A percentile compares a stretch with the other conserved stretches of the same genome.
Conservation (phyloP, 2,797 vertebrate species). For the Steatocranus sp. region DNA sequence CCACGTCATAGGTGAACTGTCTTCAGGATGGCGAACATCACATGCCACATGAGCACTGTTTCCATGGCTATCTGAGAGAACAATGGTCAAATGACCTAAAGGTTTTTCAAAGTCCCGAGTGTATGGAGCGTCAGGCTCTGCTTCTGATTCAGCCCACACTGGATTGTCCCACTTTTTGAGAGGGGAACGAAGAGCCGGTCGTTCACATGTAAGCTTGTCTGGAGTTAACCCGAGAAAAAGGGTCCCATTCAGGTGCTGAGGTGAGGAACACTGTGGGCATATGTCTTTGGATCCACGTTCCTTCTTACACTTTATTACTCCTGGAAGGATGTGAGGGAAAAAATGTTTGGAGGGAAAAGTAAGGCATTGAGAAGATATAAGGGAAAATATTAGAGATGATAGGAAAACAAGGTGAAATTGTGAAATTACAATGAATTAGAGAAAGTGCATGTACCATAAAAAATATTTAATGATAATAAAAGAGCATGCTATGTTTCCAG, state of each 20-base stretch:
- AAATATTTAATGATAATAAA: not conserved
- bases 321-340: conserved; percentile 38
- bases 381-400: not conserved
- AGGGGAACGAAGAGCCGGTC: conserved; percentile 67
- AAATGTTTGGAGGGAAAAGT: not conserved
- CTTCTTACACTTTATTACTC: conserved; percentile 80
- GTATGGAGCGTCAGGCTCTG: conserved; percentile 74
- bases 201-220: conserved; percentile 67
- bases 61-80: conserved; percentile 77
- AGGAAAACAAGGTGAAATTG: not conserved
- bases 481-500: not conserved
- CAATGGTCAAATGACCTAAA: conserved; percentile 70
- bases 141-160: conserved; percentile 68
- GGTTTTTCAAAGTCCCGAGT: conserved; percentile 73
- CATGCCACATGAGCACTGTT: conserved; percentile 77
- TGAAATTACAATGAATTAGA: not conserved
- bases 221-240: conserved; percentile 55
- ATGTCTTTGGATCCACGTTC: conserved; percentile 66
- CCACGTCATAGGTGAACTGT: conserved; percentile 68
- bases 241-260: conserved; percentile 68
- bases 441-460: not conserved
- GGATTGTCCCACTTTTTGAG: conserved; percentile 73
- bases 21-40: conserved; percentile 63
- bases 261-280: conserved; percentile 73
- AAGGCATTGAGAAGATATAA: not conserved